Base-by-base conservation (phyloP, 2,888 invertebrate species). In the Reticulitermes lucifugus region DNA sequence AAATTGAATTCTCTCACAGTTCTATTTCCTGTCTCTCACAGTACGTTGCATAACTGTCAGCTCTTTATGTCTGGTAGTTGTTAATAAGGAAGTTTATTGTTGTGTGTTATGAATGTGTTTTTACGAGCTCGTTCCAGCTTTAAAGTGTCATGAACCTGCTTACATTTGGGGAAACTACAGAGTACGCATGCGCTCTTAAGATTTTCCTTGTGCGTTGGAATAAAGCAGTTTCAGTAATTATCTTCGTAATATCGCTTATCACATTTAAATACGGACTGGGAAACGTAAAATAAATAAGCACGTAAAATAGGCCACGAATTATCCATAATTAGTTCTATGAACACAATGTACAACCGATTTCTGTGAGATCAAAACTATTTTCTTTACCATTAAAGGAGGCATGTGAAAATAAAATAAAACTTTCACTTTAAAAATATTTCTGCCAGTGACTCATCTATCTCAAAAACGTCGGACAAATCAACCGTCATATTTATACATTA, bases 41-140 rank as follows among this genome's bases (percentile, higher is more conserved):
- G 1, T n/a, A 18, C 60, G 9, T 60, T 60, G 60, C 18, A n/a
- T 7, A 60, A 60, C 12, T 25, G 25, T 25, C 25, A 60, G 21
- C 18, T 6, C n/a, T 60, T 60, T 60, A 60, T 22, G n/a, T 60
- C 60, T 14, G 18, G n/a, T 22, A 60, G 18, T 51, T 59, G 59
- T 79, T 79, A 79, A 79, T 79, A 79, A 79, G 79, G 59, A 79
- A 55, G 55, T 79, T 79, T 79, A 79, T 59, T 79, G 29, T 59
- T 55, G 29, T 75, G 51, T 55, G 79, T 35, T 55, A 79, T 46
- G 51, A 43, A 77, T 25, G 51, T 22, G 29, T n/a, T 79, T 79
- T 79, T 59, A 59, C 51, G 79, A 51, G n/a, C 59, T 59, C 55
- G 35, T 79, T 79, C 29, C 59, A 35, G 71, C 29, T 71, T 71